These are phyloP conservation scores for Ladona fulva DNA, from an alignment of 1,140 invertebrate genomes.

Conservation along the genomic window DNA sequence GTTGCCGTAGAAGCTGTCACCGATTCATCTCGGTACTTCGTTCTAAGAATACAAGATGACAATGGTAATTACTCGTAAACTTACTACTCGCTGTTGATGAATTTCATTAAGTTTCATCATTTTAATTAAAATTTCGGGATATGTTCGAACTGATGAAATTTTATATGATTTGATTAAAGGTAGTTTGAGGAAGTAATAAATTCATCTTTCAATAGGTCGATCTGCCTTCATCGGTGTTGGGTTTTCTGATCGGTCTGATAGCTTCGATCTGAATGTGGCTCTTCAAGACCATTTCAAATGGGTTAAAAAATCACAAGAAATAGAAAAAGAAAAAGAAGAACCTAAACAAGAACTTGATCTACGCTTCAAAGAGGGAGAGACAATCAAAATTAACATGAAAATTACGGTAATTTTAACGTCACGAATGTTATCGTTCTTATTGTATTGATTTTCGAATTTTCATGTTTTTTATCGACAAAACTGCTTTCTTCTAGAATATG, in stretches of 20 bases:
- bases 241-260: conserved; percentile 95
- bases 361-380: conserved; percentile 97
- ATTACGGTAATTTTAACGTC: conserved; percentile 65
- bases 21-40: conserved; percentile 98
- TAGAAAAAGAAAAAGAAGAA: conserved; percentile 66
- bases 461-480: no score
- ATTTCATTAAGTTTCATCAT: no score
- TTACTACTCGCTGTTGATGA: no score
- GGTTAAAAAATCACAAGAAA: conserved; percentile 84
- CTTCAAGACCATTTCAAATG: conserved; percentile 98
- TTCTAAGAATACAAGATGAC: conserved; percentile 90
- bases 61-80: conserved; percentile 52
- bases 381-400: conserved; percentile 97
- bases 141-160: no score
- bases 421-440: neutral
- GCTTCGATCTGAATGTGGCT: conserved; percentile 98
- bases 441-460: no score
- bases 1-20: conserved; percentile 89
- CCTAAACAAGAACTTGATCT: conserved; percentile 81
- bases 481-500: no score
- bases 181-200: no score
- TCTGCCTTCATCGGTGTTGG: conserved; percentile 96
- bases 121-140: no score
- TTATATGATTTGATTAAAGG: no score
- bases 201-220: conserved; percentile 50